Conservation (phyloP, 1,140 invertebrate species). For the Spodoptera frugiperda region DNA sequence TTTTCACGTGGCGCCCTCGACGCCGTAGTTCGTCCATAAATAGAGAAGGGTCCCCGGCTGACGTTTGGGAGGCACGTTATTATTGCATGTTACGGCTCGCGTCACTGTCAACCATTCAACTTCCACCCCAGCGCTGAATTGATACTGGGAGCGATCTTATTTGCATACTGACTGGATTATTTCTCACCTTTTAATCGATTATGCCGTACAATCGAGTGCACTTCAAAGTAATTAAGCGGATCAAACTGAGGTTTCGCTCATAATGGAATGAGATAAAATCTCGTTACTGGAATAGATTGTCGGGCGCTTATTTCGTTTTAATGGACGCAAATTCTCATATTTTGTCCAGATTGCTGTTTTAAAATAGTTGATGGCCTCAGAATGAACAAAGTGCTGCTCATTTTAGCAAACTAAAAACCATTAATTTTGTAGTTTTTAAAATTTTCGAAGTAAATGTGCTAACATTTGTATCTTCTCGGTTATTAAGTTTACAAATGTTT, state of each 20-base stretch:
- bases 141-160: conserved; percentile 73
- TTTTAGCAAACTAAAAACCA: background rate
- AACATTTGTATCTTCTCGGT: conserved; percentile 1
- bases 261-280: conserved; percentile 1
- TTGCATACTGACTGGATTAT: conserved; percentile 64
- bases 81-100: conserved; percentile 72
- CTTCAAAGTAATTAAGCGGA: background rate
- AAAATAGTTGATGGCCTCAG: background rate
- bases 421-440: background rate
- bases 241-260: conserved; percentile 1
- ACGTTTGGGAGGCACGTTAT: conserved; percentile 75
- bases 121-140: conserved; percentile 69
- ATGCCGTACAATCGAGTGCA: conserved; percentile 3
- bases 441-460: background rate
- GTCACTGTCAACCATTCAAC: conserved; percentile 74
- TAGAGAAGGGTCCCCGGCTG: conserved; percentile 75
- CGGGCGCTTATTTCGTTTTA: background rate
- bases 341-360: background rate
- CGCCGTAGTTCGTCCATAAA: conserved; percentile 67
- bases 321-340: background rate
- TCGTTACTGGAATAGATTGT: conserved; percentile 10
- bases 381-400: background rate
- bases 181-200: conserved; percentile 31
- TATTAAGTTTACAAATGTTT: background rate
- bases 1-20: conserved; percentile 74